Conservation (phyloP, 35 echinoderm and acorn worm species). For the Lytechinus pictus region DNA sequence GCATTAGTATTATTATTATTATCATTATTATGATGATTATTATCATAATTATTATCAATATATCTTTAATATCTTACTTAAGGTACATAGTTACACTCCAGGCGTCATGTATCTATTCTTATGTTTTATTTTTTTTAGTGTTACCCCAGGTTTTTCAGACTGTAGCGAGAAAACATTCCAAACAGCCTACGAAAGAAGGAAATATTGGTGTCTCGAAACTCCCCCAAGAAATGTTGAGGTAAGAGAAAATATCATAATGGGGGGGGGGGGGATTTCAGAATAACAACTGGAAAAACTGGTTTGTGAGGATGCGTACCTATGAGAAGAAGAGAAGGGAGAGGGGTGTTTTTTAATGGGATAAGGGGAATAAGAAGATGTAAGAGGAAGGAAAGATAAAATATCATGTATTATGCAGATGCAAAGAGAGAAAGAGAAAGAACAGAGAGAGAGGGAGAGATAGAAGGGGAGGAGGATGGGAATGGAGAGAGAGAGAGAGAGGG, state of each 20-base stretch:
- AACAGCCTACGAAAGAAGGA: neutral
- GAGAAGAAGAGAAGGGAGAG: neutral
- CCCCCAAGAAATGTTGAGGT: neutral
- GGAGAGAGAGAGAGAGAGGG: neutral
- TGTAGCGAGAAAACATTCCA: neutral
- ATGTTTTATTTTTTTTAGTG: neutral
- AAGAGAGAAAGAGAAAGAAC: neutral
- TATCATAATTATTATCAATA: too few relatives aligned
- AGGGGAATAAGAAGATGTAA: neutral
- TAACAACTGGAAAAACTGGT: too few relatives aligned
- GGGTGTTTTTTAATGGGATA: neutral
- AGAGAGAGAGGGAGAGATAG: neutral
- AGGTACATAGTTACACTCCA: too few relatives aligned
- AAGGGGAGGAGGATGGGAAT: neutral
- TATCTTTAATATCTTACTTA: too few relatives aligned
- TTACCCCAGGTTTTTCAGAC: neutral
- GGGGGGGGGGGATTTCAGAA: too few relatives aligned
- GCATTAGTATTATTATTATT: too few relatives aligned
- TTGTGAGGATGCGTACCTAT: too few relatives aligned
- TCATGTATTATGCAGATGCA: too few relatives aligned
- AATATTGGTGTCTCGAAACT: constrained; percentile 14
- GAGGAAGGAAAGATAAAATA: neutral
- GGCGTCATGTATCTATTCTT: neutral
- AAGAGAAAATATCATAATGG: neutral
- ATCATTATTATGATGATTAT: too few relatives aligned